Conservation (phyloP, 2,797 vertebrate species). For the Mallotus villosus region DNA sequence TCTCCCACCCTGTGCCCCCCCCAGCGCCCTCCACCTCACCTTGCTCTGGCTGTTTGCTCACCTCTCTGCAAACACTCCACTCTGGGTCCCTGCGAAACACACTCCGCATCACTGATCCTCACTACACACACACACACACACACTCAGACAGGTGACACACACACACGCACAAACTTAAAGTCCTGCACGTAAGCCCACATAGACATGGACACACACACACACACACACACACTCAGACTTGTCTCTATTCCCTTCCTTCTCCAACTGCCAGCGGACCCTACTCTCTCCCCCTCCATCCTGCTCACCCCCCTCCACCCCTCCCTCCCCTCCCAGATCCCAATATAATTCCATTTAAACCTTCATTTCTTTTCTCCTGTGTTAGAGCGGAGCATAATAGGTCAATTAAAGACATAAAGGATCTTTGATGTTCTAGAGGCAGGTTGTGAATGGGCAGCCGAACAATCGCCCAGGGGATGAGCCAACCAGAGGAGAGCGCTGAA, state of each 20-base stretch:
- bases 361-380: constrained; percentile 48
- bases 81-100: too few species aligned
- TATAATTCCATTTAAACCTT: constrained; percentile 55
- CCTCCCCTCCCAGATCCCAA: constrained; percentile 7
- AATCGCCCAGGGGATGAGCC: constrained; percentile 25
- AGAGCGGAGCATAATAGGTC: constrained; percentile 46
- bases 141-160: not conserved
- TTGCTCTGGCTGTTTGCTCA: too few species aligned
- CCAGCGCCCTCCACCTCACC: too few species aligned
- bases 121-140: not conserved
- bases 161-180: constrained; percentile 19
- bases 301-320: not conserved
- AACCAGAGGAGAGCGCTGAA: constrained; percentile 38
- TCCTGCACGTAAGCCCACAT: constrained; percentile 28
- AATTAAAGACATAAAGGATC: constrained; percentile 40
- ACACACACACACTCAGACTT: not conserved
- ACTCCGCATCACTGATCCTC: too few species aligned
- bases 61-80: too few species aligned
- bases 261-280: not conserved
- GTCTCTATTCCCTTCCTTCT: not conserved
- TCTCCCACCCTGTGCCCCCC: too few species aligned
- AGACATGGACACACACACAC: constrained; percentile 2
- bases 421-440: constrained; percentile 52
- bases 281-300: not conserved
- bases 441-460: constrained; percentile 32